Evolutionary conservation across 2,797 vertebrate species (phyloP).

Genomic region (Gallinago solitaria): DNA sequence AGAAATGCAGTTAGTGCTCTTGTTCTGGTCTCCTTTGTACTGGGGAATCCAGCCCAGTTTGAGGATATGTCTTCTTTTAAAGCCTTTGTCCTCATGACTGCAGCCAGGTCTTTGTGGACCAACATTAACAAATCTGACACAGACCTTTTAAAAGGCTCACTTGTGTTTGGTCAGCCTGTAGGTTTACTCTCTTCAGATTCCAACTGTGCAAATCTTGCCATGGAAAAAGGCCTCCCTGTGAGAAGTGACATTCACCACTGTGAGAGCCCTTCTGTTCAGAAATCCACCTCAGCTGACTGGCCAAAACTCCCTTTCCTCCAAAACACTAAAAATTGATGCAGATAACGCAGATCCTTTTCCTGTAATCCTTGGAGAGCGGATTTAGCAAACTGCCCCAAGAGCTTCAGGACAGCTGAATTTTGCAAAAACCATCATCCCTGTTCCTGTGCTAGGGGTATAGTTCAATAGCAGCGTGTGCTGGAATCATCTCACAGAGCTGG

Average conservation of each 20-base stretch:
- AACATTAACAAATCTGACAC: neutral
- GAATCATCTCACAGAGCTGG: neutral
- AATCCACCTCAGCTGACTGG: neutral
- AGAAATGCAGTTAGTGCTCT: neutral
- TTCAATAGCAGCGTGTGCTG: neutral
- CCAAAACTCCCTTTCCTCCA: neutral
- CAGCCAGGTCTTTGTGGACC: neutral
- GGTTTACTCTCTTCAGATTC: slow-evolving; percentile 27
- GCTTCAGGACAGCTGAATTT: neutral
- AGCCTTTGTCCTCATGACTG: neutral
- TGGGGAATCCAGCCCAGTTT: neutral
- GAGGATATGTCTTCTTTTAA: neutral
- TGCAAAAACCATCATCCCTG: neutral
- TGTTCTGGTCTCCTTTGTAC: neutral
- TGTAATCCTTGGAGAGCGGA: neutral
- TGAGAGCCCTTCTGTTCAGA: neutral
- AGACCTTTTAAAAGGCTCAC: neutral
- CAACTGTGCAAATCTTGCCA: neutral
- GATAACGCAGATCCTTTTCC: neutral
- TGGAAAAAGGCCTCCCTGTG: neutral
- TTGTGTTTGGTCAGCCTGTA: slow-evolving; percentile 20
- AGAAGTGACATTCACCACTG: neutral
- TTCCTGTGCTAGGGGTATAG: neutral
- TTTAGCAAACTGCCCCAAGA: neutral
- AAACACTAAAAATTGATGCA: neutral